Percentiles rank a stretch among this genome's conserved stretches.
These are phyloP conservation scores for Carpatolechia fugitivella DNA, from an alignment of 2,888 invertebrate genomes.

Conservation along the genomic window DNA sequence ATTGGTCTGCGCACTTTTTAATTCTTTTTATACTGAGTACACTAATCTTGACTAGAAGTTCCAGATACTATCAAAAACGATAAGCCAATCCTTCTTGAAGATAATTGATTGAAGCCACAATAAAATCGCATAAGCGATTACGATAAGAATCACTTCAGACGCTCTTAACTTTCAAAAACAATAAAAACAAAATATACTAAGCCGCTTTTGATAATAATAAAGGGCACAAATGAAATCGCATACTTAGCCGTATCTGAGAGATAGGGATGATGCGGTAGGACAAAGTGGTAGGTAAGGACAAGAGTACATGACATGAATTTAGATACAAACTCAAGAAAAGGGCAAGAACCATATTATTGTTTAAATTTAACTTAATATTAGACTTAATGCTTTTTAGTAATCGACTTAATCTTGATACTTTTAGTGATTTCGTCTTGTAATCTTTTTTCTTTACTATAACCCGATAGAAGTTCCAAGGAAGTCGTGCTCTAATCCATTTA, in stretches of 20 bases:
- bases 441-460: no score
- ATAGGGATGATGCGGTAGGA: constrained; percentile 39
- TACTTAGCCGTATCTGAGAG: constrained; percentile 44
- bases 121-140: constrained; percentile 5
- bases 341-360: neutral
- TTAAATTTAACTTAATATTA: no score
- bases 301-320: constrained; percentile 11
- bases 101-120: constrained; percentile 5
- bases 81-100: neutral
- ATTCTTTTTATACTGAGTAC: no score
- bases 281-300: constrained; percentile 35
- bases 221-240: constrained; percentile 56
- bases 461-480: no score
- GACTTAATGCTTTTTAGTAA: no score
- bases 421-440: no score
- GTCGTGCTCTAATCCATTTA: no score
- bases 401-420: no score
- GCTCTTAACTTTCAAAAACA: constrained; percentile 6
- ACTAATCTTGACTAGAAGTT: no score
- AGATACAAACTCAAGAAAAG: no score
- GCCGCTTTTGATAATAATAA: constrained; percentile 47
- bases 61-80: no score
- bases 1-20: no score
- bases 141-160: constrained; percentile 10
- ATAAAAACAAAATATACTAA: constrained; percentile 3